Base-by-base conservation (phyloP, 2,113 vertebrate species). In the Carollia perspicillata region DNA sequence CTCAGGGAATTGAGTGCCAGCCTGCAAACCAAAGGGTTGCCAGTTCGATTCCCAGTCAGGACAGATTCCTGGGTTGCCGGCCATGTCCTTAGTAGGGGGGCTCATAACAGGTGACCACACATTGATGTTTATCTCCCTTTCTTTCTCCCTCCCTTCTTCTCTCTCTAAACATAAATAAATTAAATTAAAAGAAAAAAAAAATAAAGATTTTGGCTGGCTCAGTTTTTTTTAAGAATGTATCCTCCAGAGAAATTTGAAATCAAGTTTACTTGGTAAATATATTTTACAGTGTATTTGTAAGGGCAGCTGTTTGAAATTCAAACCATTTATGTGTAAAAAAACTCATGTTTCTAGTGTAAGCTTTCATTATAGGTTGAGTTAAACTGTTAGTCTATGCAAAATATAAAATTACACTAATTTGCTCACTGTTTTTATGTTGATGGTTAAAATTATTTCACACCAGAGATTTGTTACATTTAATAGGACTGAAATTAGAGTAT, bases 361-460 rank as follows among this genome's bases (percentile, higher is more conserved):
- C 26, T 95, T 96, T 96, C 94, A 93, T 92, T 96, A 89, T 68
- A 94, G 58, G 14, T 84, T 93, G 55, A 92, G 53, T 44, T 92
- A 71, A 92, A 85, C 44, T 93, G 1, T 89, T 93, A 94, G 66
- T 93, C 51, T 93, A 92, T 42, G 16, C 40, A 92, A 75, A 93
- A 77, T 95, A 47, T 77, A 90, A 97, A 96, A 90, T 85, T 90
- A 90, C 30, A 92, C 26, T 81, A 87, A 87, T 63, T 28, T 80
- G 44, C 75, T 96, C 55, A 87, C 28, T 87, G 60, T 91, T 97
- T 97, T 95, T 65, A 89, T 93, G 35, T 55, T 80, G 51, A 95
- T 74, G 93, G 35, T 81, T 96, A 96, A 96, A 96, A 95, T 95
- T 94, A 96, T 96, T 95, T 96, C 30, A 96, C 51, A 72, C 44